Base-by-base conservation (phyloP, 2,113 vertebrate genomes). In the Psammodynastes pulverulentus region DNA sequence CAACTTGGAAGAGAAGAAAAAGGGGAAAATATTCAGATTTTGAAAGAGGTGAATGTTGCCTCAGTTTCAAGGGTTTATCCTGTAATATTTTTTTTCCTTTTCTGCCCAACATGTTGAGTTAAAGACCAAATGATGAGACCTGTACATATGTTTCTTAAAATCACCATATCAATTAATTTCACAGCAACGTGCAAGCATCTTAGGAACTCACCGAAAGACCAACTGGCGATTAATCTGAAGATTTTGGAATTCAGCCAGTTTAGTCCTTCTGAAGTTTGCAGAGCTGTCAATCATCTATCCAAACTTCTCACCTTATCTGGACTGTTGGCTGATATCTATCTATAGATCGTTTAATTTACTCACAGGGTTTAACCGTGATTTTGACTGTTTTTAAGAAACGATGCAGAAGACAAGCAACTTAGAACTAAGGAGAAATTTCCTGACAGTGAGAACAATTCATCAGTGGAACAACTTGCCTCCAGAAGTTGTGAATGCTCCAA, bases 141-240 rank as follows among this genome's bases (percentile, higher is more conserved):
- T n/a, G 5, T 29, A 26, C 24, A 86, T 46, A 85, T 49, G 45
- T 86, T 86, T 7, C 86, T 87, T 51, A 87, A 90, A 95, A 93
- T 95, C 95, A 94, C 53, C 6, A 92, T 91, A 93, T 93, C 84
- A 92, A 89, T 90, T 89, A 62, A 19, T 88, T 96, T 97, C 95
- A 89, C 94, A 93, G 93, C 93, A 86, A 94, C 91, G 86, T 90
- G 88, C 90, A 92, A 95, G 87, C 84, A 54, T 91, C 67, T 7
- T 3, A 91, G 7, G 48, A 58, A 12, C 21, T 56, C 56, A 88
- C n/a, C 54, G 43, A 58, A 46, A 84, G 48, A 49, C 26, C 85
- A 72, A 88, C 48, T 17, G 29, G 3, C 48, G 43, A 15, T 84
- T 88, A 79, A 92, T 45, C 86, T 17, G 39, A 51, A 91, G 21